phyloP scores from a whole-genome alignment of 64 coral and sea anemone species.

The Porites australiensis region DNA sequence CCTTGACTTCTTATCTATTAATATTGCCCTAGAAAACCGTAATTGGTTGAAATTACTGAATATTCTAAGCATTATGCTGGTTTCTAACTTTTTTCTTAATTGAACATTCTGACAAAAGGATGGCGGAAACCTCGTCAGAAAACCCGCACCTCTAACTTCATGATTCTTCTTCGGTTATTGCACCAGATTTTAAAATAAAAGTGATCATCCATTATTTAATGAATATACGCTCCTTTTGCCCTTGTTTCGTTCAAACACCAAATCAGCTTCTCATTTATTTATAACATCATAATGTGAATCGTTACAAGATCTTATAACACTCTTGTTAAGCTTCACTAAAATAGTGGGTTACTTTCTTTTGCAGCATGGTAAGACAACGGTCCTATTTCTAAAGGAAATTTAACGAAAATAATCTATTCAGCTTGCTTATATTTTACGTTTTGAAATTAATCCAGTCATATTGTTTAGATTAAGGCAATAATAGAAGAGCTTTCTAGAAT shows the following conservation, averaged over 20 bases:
- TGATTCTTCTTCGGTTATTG: no score
- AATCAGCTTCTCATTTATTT: background rate
- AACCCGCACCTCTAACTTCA: no score
- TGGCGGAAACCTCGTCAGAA: background rate
- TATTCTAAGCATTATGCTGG: background rate
- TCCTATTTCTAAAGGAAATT: no score
- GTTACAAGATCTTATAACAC: background rate
- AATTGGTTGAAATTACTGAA: background rate
- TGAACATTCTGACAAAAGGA: background rate
- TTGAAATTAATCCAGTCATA: background rate
- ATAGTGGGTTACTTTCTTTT: background rate
- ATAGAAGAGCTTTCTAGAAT: background rate
- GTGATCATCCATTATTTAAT: background rate
- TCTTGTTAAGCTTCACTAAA: background rate
- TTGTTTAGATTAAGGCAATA: background rate
- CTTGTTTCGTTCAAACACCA: background rate
- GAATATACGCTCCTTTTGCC: background rate
- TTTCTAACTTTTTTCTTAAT: background rate
- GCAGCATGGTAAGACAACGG: background rate
- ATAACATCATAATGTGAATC: background rate
- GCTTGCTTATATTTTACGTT: background rate
- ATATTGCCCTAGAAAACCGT: background rate
- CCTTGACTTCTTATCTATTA: background rate
- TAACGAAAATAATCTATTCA: background rate
- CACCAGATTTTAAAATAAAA: background rate